Evolutionary conservation across 2,888 invertebrate species (phyloP).

Genomic region (Drosophila kuntzei): DNA sequence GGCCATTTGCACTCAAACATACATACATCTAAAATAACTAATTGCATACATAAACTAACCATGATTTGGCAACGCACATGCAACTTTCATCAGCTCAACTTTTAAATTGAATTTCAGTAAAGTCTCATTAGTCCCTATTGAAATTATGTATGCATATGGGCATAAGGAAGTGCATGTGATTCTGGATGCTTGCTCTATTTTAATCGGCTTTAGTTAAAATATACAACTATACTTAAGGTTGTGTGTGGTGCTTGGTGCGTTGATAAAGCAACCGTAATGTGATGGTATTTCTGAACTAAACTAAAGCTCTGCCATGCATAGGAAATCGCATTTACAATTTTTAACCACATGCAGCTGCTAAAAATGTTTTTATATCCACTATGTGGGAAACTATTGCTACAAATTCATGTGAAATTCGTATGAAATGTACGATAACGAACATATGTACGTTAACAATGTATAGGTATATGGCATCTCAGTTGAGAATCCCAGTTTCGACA

Average conservation of each 20-base stretch:
- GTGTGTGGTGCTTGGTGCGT: slow-evolving; percentile 10
- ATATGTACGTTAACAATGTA: neutral
- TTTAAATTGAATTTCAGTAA: slow-evolving; percentile 54
- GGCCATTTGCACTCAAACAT: slow-evolving; percentile 14
- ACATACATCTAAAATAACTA: slow-evolving; percentile 6
- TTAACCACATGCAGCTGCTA: slow-evolving; percentile 9
- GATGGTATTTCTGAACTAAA: slow-evolving; percentile 46
- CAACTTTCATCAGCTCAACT: slow-evolving; percentile 36
- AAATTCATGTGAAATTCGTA: slow-evolving; percentile 7
- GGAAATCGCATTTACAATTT: slow-evolving; percentile 34
- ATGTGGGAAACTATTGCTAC: slow-evolving; percentile 27
- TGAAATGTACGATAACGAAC: slow-evolving; percentile 3
- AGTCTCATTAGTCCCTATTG: slow-evolving; percentile 38
- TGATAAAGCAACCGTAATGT: slow-evolving; percentile 14
- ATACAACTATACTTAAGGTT: slow-evolving; percentile 21
- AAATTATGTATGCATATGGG: slow-evolving; percentile 23
- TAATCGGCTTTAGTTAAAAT: slow-evolving; percentile 27
- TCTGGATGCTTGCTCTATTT: slow-evolving; percentile 24
- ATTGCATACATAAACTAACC: slow-evolving; percentile 9
- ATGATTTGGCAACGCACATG: slow-evolving; percentile 8
- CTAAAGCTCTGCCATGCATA: slow-evolving; percentile 42
- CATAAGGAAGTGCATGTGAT: neutral
- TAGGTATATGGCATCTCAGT: neutral
- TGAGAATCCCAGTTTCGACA: slow-evolving; percentile 2
- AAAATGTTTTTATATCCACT: slow-evolving; percentile 37